Evolutionary conservation across 1,140 invertebrate genomes (phyloP).

Genomic region (Hypsibius dujardini): DNA sequence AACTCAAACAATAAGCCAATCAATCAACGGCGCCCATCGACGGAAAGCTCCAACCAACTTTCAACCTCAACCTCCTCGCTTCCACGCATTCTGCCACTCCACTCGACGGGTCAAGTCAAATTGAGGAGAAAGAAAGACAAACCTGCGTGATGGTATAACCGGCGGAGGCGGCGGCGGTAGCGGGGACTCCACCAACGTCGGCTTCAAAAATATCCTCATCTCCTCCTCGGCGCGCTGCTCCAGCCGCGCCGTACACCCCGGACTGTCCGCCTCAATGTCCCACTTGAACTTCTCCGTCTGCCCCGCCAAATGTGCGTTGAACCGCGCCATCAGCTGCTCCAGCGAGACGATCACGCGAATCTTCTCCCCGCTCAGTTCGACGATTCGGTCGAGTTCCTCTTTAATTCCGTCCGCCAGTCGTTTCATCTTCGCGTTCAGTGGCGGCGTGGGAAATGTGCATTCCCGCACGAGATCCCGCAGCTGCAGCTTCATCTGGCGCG

Average conservation of each 20-base stretch:
- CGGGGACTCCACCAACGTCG: too few relatives aligned
- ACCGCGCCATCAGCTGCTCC: conserved; percentile 13
- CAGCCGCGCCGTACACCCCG: neutral
- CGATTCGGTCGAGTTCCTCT: neutral
- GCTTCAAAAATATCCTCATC: too few relatives aligned
- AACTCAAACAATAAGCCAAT: too few relatives aligned
- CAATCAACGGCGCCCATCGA: too few relatives aligned
- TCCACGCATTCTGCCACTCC: too few relatives aligned
- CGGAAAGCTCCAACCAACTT: too few relatives aligned
- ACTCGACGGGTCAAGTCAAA: too few relatives aligned
- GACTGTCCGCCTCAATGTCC: conserved; percentile 7
- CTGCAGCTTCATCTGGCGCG: neutral
- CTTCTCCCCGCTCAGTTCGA: neutral
- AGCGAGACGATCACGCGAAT: neutral
- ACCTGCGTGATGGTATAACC: too few relatives aligned
- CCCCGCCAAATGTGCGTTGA: neutral
- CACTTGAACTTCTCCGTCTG: conserved; percentile 14
- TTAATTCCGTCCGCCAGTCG: neutral
- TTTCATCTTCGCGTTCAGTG: neutral
- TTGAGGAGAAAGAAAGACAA: too few relatives aligned
- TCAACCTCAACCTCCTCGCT: too few relatives aligned
- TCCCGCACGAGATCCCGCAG: neutral
- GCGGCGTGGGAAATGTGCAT: too few relatives aligned
- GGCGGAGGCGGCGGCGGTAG: too few relatives aligned
- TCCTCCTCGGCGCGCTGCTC: neutral